Evolutionary conservation across 2,888 invertebrate genomes (phyloP), one percentile per base, ranked within the genome.

Genomic region (Mellilla xanthometata): DNA sequence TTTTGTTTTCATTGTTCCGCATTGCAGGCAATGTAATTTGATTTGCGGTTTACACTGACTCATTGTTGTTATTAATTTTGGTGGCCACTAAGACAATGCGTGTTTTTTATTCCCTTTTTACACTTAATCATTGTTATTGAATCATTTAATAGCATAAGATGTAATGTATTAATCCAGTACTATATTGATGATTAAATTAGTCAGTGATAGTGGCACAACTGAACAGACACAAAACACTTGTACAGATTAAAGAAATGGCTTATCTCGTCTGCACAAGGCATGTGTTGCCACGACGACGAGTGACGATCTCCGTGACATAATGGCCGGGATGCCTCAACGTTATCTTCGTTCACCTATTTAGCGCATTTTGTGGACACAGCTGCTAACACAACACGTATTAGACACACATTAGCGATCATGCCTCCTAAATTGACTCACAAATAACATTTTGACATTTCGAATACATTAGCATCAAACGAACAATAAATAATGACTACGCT

Each of bases 21-120:
- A 65, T 72, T 72, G 79, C 77, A 68, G 72, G 69, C 73, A 72
- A 68, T 66, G 72, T 82, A 80, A 83, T 85, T 83, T 79, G 73
- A 84, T 81, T 80, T 80, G 76, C 77, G 75, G 70, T 62, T 65
- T 65, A 59, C 58, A 76, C 79, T 79, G 82, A 82, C 76, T 85
- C 87, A 87, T 71, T 77, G 74, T 76, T 76, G 67, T 78, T 81
- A 83, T 84, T 83, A 83, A 83, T 81, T 81, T 83, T 72, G 12
- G 74, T 76, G 77, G 77, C 70, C 68, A 50, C 60, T 66, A 69
- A 78, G 66, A 78, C 77, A 77, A 79, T 74, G 68, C 60, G 58
- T 60, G 64, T 65, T 39, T 70, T n/a, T 61, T 64, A 56, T 55
- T 58, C 54, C 52, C 45, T 52, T 49, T 56, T 57, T 35, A 3